Conservation (phyloP, 2,797 vertebrate species). For the Enteromius paludinosus region DNA sequence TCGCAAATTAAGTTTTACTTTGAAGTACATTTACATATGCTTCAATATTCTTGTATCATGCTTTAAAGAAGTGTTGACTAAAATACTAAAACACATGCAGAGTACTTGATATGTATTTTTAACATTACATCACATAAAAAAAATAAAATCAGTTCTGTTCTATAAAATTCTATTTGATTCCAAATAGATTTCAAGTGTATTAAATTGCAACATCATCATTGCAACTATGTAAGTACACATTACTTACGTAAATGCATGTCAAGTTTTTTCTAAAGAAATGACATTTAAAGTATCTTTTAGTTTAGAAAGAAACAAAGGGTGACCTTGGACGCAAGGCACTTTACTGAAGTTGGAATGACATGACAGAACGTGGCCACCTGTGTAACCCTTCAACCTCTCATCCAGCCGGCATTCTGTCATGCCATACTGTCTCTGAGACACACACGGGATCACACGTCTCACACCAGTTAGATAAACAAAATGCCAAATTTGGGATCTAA, state of each 20-base stretch:
- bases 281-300: not conserved
- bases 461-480: not conserved
- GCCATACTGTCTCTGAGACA: conserved; percentile 2
- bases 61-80: not conserved
- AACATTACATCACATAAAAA: not conserved
- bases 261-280: not conserved
- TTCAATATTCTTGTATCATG: not conserved
- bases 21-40: not conserved
- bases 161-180: too few relatives aligned
- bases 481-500: not conserved
- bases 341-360: conserved; percentile 50
- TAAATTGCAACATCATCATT: not conserved
- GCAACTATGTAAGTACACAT: not conserved
- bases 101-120: not conserved
- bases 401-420: not conserved
- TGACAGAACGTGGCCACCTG: conserved; percentile 65
- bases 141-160: too few relatives aligned
- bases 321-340: conserved; percentile 5
- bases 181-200: not conserved
- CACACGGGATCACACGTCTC: not conserved
- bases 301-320: not conserved
- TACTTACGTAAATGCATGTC: not conserved
- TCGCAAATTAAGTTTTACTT: not conserved
- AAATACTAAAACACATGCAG: not conserved
- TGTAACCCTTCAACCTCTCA: conserved; percentile 63